Evolutionary conservation across 1,140 invertebrate species (phyloP).

Genomic region (Caerostris darwini): DNA sequence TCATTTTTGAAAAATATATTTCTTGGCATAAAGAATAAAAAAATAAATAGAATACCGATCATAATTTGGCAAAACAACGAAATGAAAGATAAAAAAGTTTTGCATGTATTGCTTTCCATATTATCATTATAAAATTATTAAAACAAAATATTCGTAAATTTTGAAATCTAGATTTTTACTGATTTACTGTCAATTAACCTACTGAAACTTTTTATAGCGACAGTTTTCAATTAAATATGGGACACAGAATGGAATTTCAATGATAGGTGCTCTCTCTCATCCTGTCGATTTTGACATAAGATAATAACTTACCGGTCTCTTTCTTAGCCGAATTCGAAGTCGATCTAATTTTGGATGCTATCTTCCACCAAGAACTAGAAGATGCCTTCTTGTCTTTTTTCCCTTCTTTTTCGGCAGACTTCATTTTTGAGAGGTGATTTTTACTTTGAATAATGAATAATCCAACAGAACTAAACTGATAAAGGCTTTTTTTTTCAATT

Average conservation of each 20-base stretch:
- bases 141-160: no score
- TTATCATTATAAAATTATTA: no score
- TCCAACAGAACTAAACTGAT: conserved; percentile 3
- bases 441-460: neutral
- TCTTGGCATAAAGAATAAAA: no score
- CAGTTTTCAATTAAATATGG: no score
- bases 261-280: no score
- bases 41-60: no score
- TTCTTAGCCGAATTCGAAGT: conserved; percentile 7
- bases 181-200: neutral
- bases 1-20: no score
- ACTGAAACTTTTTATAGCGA: neutral
- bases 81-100: no score
- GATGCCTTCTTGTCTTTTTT: conserved; percentile 8
- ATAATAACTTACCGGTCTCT: conserved; percentile 10
- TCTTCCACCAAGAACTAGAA: conserved; percentile 13
- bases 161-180: neutral
- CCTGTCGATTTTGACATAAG: neutral
- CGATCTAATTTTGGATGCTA: neutral
- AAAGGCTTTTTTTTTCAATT: neutral
- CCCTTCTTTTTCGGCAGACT: neutral
- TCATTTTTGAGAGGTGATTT: conserved; percentile 9
- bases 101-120: no score
- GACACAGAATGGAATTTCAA: no score
- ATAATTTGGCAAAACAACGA: no score